Evolutionary conservation across 2,113 vertebrate species (phyloP).

Genomic region (Aythya baeri): DNA sequence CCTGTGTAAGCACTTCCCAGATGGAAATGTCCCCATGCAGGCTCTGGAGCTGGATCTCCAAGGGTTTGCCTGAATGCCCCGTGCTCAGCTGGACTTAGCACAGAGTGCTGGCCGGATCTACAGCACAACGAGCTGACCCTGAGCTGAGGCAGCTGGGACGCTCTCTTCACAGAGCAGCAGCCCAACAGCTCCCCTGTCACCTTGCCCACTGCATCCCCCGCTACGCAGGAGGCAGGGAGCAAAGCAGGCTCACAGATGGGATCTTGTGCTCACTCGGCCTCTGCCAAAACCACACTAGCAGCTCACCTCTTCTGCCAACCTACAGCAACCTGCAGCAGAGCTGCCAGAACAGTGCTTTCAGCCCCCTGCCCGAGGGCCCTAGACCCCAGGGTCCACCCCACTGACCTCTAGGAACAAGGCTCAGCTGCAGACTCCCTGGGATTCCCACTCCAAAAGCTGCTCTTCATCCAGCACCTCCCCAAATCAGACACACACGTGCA

Average conservation of each 20-base stretch:
- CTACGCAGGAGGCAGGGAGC: no score
- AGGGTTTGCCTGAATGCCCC: accelerated
- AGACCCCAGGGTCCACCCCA: not conserved
- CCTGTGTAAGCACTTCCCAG: not conserved
- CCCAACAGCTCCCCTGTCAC: not conserved
- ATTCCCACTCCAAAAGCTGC: not conserved
- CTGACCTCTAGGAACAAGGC: not conserved
- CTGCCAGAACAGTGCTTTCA: not conserved
- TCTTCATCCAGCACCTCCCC: not conserved
- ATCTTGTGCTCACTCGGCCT: not conserved
- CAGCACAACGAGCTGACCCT: not conserved
- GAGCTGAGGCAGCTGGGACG: not conserved
- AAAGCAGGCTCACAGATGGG: not conserved
- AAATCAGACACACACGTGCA: accelerated
- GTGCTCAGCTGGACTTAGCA: not conserved
- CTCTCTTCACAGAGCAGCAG: not conserved
- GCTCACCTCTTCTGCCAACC: not conserved
- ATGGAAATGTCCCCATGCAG: not conserved
- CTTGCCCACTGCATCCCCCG: not conserved
- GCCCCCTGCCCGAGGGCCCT: not conserved
- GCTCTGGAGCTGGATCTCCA: not conserved
- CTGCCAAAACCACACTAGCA: not conserved
- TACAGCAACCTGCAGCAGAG: not conserved
- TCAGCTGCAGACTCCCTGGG: not conserved
- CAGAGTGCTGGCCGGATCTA: not conserved